A percentile compares a stretch with the other conserved stretches of the same genome.
Evolutionary conservation across 1,140 invertebrate species (phyloP).

Genomic region (Lamellibrachia luymesi): DNA sequence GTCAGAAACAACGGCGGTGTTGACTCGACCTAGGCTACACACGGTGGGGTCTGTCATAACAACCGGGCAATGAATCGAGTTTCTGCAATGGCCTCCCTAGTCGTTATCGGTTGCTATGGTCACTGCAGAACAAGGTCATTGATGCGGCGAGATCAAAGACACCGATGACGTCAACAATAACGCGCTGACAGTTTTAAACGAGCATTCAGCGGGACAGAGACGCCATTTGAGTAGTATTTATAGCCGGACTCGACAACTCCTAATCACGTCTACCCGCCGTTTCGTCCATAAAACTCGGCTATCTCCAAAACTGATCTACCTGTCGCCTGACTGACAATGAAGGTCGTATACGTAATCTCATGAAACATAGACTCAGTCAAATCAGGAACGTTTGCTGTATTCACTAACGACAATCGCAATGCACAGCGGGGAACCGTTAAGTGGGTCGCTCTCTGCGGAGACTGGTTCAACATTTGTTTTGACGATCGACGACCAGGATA

Average conservation of each 20-base stretch:
- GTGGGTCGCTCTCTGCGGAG: too few relatives aligned
- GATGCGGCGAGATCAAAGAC: not conserved
- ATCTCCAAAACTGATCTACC: not conserved
- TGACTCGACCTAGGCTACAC: not conserved
- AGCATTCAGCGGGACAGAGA: not conserved
- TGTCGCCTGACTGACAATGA: not conserved
- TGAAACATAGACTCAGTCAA: not conserved
- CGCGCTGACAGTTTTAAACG: not conserved
- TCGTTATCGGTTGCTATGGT: not conserved
- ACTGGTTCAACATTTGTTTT: too few relatives aligned
- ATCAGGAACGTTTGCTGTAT: not conserved
- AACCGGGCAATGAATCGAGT: not conserved
- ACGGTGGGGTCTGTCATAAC: not conserved
- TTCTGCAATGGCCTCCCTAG: not conserved
- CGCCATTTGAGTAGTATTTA: not conserved
- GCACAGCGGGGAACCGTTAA: not conserved
- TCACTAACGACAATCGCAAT: not conserved
- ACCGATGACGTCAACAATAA: not conserved
- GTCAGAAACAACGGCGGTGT: not conserved
- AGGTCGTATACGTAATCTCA: not conserved
- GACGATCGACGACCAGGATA: too few relatives aligned
- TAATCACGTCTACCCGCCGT: not conserved
- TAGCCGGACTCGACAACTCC: not conserved
- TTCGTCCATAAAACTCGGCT: not conserved
- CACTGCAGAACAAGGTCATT: not conserved